Percentiles rank a stretch among this genome's conserved stretches.
Evolutionary conservation across 2,113 vertebrate species (phyloP).

Genomic region (Apteryx owenii): DNA sequence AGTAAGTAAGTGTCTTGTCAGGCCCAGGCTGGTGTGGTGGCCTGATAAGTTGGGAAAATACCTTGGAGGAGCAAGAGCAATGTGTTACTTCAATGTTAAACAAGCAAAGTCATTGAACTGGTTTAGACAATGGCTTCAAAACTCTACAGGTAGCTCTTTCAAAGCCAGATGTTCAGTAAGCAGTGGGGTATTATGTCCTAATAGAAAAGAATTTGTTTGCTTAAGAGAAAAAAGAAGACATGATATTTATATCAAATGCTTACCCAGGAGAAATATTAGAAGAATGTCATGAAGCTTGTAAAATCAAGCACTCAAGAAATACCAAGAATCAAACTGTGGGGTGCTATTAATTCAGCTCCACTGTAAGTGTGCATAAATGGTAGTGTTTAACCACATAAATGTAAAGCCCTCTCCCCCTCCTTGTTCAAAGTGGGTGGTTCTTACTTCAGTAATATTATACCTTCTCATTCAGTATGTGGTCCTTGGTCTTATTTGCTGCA

Average conservation of each 20-base stretch:
- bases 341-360: background rate
- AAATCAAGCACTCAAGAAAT: slow-evolving; percentile 12
- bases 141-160: background rate
- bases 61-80: background rate
- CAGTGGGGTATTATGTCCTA: accelerated
- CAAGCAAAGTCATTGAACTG: background rate
- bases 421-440: background rate
- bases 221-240: background rate
- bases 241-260: background rate
- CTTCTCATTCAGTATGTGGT: background rate
- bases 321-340: background rate
- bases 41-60: background rate
- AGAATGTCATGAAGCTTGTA: slow-evolving; percentile 21
- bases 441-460: background rate
- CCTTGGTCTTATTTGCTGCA: background rate
- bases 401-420: background rate
- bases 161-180: background rate
- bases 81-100: background rate
- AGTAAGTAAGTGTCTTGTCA: background rate
- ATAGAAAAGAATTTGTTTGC: background rate
- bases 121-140: background rate
- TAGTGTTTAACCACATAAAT: slow-evolving; percentile 14
- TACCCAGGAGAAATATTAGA: slow-evolving; percentile 18
- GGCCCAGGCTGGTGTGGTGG: background rate
- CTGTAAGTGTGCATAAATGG: background rate